phyloP scores from a whole-genome alignment of 2,113 vertebrate genomes.

The Siniperca chuatsi region DNA sequence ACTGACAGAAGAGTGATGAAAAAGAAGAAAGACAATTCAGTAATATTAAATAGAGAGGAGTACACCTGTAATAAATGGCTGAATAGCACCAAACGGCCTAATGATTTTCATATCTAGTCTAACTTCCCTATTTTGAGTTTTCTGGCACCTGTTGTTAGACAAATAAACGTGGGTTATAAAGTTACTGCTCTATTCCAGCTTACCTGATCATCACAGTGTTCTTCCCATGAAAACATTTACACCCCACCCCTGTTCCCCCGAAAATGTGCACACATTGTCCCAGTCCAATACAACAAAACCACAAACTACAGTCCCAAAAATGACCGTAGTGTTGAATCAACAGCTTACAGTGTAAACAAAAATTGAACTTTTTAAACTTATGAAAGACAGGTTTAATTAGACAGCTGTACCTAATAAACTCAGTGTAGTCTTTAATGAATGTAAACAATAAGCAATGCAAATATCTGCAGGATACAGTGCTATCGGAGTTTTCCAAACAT shows the following conservation, averaged over 20 bases:
- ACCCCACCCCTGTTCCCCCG: not conserved
- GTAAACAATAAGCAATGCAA: constrained; percentile 5
- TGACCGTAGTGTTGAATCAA: not conserved
- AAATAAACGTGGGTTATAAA: constrained; percentile 40
- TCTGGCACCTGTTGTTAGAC: constrained; percentile 39
- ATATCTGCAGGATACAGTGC: not conserved
- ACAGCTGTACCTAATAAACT: not conserved
- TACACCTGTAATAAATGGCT: not conserved
- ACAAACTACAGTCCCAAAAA: not conserved
- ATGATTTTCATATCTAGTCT: constrained; percentile 29
- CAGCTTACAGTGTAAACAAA: not conserved
- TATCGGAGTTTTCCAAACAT: constrained; percentile 27
- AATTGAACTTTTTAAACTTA: not conserved
- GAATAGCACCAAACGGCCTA: constrained; percentile 1
- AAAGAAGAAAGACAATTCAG: not conserved
- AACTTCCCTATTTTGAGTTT: constrained; percentile 33
- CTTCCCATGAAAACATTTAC: constrained; percentile 23
- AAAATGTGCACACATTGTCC: not conserved
- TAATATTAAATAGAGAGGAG: not conserved
- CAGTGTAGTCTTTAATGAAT: not conserved
- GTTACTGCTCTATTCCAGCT: constrained; percentile 3
- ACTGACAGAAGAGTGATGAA: not conserved
- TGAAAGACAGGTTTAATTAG: not conserved
- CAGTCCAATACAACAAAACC: not conserved
- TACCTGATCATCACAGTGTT: constrained; percentile 34